These are phyloP conservation scores for Gryon sp. DNA, from an alignment of 1,140 invertebrate species.

Conservation along the genomic window DNA sequence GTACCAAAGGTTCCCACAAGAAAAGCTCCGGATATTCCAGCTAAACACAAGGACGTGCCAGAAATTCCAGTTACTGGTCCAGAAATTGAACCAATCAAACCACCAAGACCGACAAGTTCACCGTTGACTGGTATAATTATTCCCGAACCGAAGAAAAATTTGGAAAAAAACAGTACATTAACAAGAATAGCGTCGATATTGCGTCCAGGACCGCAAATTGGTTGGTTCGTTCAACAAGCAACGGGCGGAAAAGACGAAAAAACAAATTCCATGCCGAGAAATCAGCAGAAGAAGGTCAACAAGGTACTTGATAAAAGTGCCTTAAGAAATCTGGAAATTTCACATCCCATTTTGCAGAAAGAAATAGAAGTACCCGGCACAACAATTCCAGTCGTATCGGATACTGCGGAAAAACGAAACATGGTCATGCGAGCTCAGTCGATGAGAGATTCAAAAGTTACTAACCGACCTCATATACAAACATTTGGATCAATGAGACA, in stretches of 20 bases:
- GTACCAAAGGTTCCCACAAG: slow-evolving; percentile 81
- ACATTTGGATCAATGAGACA: slow-evolving; percentile 90
- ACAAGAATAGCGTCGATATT: slow-evolving; percentile 89
- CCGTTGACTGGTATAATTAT: slow-evolving; percentile 50
- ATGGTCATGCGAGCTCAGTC: slow-evolving; percentile 87
- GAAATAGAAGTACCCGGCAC: slow-evolving; percentile 82
- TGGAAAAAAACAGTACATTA: slow-evolving; percentile 80
- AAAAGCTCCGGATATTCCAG: slow-evolving; percentile 80
- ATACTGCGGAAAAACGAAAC: slow-evolving; percentile 75
- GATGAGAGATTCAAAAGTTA: slow-evolving; percentile 83
- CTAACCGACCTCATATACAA: slow-evolving; percentile 82
- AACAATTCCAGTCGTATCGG: slow-evolving; percentile 80
- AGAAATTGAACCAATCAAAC: slow-evolving; percentile 33
- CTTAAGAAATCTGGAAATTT: slow-evolving; percentile 88
- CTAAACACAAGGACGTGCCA: slow-evolving; percentile 72
- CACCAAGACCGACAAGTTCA: slow-evolving; percentile 66
- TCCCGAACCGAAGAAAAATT: slow-evolving; percentile 74
- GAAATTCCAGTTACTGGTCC: slow-evolving; percentile 24
- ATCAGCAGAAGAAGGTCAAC: slow-evolving; percentile 81
- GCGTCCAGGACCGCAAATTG: slow-evolving; percentile 82
- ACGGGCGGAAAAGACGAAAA: slow-evolving; percentile 76
- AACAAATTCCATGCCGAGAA: slow-evolving; percentile 82
- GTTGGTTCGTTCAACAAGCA: slow-evolving; percentile 71
- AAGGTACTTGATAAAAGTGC: slow-evolving; percentile 85
- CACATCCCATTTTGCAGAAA: slow-evolving; percentile 87